phyloP scores from a whole-genome alignment of 1,140 invertebrate genomes.

The Bombus waltoni region DNA sequence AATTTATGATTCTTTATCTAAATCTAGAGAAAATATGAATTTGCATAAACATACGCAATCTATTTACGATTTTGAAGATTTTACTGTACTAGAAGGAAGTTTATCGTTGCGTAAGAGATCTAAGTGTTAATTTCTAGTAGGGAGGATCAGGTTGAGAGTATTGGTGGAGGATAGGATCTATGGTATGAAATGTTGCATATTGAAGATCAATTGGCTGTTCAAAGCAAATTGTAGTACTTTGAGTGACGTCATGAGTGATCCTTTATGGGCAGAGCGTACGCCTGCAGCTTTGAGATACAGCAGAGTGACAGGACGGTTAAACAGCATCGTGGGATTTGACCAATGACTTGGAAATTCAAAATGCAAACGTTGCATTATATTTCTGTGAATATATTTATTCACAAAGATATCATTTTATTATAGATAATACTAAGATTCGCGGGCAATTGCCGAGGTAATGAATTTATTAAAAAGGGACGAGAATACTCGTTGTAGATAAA shows the following conservation, averaged over 20 bases:
- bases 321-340: background rate
- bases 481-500: background rate
- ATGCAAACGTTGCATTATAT: background rate
- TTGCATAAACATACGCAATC: too few species aligned
- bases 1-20: too few species aligned
- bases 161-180: background rate
- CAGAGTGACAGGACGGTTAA: background rate
- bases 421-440: background rate
- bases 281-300: constrained; percentile 11
- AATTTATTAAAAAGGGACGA: background rate
- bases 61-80: too few species aligned
- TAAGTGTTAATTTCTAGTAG: background rate
- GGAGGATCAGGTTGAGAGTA: background rate
- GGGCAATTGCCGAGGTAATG: too few species aligned
- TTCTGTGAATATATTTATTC: background rate
- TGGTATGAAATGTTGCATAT: constrained; percentile 1
- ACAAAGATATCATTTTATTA: background rate
- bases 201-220: background rate
- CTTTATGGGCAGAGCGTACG: background rate
- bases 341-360: background rate
- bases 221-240: background rate
- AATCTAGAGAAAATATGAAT: too few species aligned
- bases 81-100: background rate
- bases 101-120: background rate
- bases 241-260: constrained; percentile 7